These are phyloP conservation scores for Centrocercus urophasianus DNA, from an alignment of 2,113 vertebrate species.

Conservation along the genomic window DNA sequence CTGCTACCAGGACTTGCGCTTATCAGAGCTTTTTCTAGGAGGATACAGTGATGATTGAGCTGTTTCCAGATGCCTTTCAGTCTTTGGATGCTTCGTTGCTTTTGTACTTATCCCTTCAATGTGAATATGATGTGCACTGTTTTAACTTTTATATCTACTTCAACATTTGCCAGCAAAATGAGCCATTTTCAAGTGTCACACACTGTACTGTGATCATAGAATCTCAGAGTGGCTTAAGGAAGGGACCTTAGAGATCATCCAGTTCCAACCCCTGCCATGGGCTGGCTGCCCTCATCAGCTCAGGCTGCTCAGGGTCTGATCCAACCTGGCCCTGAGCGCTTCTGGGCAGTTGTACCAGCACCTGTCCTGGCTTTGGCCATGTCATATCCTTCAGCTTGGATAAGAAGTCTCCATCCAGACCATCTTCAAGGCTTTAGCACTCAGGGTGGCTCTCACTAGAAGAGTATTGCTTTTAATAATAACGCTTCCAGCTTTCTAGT, in stretches of 20 bases:
- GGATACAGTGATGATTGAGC: fast-evolving
- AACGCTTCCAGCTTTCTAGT: neutral
- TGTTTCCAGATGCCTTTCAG: neutral
- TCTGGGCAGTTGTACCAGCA: neutral
- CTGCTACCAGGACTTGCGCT: fast-evolving
- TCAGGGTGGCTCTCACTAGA: neutral
- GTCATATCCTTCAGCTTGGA: neutral
- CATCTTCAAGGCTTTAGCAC: neutral
- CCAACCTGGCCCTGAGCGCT: too few relatives aligned
- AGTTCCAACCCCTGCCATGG: too few relatives aligned
- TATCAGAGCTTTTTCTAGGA: neutral
- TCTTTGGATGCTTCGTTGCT: neutral
- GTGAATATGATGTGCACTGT: fast-evolving
- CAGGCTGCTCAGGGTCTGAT: too few relatives aligned
- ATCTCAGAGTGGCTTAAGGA: too few relatives aligned
- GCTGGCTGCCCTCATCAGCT: too few relatives aligned
- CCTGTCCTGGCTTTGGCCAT: neutral
- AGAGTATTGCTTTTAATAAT: neutral
- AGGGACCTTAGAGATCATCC: too few relatives aligned
- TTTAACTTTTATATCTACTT: neutral
- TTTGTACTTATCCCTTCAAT: fast-evolving
- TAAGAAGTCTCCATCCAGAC: slow-evolving; percentile 38
- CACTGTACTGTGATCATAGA: fast-evolving
- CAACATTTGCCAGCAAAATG: neutral
- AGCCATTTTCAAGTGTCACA: fast-evolving